Base-by-base conservation (phyloP, 2,113 vertebrate species). In the Otis tarda region DNA sequence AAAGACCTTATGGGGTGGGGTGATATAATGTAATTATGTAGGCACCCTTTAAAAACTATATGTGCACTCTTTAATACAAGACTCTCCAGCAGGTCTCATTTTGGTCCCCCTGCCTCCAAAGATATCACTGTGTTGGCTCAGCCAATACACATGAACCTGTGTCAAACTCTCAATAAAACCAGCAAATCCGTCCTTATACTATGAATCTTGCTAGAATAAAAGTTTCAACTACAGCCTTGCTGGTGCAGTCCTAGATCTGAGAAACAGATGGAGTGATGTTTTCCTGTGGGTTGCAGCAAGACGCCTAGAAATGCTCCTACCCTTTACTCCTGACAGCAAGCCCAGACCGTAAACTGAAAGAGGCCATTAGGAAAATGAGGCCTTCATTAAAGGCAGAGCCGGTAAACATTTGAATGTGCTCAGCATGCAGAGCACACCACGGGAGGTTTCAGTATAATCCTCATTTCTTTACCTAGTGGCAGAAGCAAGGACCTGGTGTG, bases 401-500 rank as follows among this genome's bases (percentile, higher is more conserved):
- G 10, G 43, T 45, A n/a, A 52, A 76, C 30, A 45, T 73, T 35
- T 47, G 75, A 14, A 33, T 10, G 45, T 12, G 7, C 6, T 50
- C 52, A 37, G 70, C 49, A 23, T 1, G 19, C 30, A 39, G 27
- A 85, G 60, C 35, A 28, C 4, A 7, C 39, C 67, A 22, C 55
- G 75, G 63, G 81, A 92, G 89, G 31, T 82, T 83, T 75, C 80
- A 69, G 17, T 37, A 22, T 23, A 60, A 3, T 53, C 76, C 94
- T 81, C 41, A 59, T 61, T 83, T 93, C 78, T 64, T 47, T 30
- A 80, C 95, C 88, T 71, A 71, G 91, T 75, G 83, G 82, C 87
- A 70, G 63, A 39, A 75, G 89, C 4, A n/a, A 95, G 92, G 90
- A 70, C 85, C 93, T 97, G 97, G 82, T 43, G 93, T 33, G 85